These are phyloP conservation scores for Pyrrhosoma nymphula DNA, from an alignment of 2,888 invertebrate species.

Conservation along the genomic window DNA sequence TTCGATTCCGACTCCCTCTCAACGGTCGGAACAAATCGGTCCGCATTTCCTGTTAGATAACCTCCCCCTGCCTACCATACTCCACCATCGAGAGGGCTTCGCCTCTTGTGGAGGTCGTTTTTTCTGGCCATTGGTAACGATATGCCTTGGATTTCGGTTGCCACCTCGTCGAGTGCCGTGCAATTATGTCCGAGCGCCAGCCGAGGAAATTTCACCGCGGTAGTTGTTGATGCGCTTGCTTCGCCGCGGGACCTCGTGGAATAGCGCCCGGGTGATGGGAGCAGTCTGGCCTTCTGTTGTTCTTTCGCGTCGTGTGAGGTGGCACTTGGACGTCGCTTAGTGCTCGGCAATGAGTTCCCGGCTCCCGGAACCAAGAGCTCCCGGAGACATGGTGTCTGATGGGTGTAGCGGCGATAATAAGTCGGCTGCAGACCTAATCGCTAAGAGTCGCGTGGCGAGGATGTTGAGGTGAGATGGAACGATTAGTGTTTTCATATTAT, in stretches of 20 bases:
- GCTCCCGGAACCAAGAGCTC: neutral
- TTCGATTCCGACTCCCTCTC: too few relatives aligned
- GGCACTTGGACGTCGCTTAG: neutral
- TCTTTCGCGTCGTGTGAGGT: neutral
- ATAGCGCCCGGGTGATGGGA: neutral
- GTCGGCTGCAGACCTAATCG: neutral
- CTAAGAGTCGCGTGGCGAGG: constrained; percentile 4
- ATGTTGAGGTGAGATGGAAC: neutral
- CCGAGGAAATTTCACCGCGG: neutral
- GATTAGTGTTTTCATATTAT: neutral
- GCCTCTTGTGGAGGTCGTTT: neutral
- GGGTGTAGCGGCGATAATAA: neutral
- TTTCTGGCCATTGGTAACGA: neutral
- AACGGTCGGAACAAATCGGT: too few relatives aligned
- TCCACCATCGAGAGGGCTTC: neutral
- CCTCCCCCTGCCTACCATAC: neutral
- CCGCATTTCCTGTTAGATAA: neutral
- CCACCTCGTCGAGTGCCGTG: neutral
- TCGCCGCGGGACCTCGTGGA: neutral
- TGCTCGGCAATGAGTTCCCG: neutral
- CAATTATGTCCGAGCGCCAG: neutral
- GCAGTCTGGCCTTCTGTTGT: neutral
- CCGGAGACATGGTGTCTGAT: neutral
- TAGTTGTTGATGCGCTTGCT: neutral
- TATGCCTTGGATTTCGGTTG: neutral